A percentile compares a stretch with the other conserved stretches of the same genome.
phyloP scores from a whole-genome alignment of 2,888 invertebrate species.

The Oligia strigilis region DNA sequence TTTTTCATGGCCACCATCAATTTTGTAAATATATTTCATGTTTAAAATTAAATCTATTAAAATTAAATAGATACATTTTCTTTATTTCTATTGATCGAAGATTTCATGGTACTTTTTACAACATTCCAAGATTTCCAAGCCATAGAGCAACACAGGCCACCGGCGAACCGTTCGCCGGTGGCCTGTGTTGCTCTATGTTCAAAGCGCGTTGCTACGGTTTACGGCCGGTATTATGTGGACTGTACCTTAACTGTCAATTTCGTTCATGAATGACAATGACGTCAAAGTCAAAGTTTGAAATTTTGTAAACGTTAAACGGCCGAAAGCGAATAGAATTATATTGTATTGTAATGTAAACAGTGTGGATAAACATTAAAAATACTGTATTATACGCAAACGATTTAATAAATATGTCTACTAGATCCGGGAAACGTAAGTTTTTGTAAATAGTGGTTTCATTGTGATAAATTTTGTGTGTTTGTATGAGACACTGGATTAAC shows the following conservation, averaged over 20 bases:
- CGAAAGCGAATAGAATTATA: constrained; percentile 40
- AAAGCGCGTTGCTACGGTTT: too few relatives aligned
- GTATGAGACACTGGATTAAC: constrained; percentile 7
- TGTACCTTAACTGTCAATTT: neutral
- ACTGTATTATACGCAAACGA: constrained; percentile 7
- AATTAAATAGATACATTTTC: too few relatives aligned
- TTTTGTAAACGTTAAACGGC: constrained; percentile 72
- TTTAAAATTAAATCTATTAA: too few relatives aligned
- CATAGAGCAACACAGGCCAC: too few relatives aligned
- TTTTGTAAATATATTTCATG: neutral
- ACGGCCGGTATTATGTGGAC: too few relatives aligned
- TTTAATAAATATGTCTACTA: constrained; percentile 80
- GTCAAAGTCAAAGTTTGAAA: constrained; percentile 65
- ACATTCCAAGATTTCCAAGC: too few relatives aligned
- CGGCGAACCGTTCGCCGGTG: too few relatives aligned
- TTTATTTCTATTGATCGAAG: too few relatives aligned
- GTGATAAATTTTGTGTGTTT: neutral
- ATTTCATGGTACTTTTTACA: too few relatives aligned
- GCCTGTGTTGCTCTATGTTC: too few relatives aligned
- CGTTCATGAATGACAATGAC: constrained; percentile 10
- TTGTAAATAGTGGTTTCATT: constrained; percentile 5
- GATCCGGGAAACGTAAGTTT: constrained; percentile 86
- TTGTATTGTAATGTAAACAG: constrained; percentile 58
- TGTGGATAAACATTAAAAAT: constrained; percentile 35
- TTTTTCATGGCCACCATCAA: neutral